Evolutionary conservation across 2,113 vertebrate species (phyloP), one percentile per base, ranked within the genome.

Genomic region (Speoplatyrhinus poulsoni): DNA sequence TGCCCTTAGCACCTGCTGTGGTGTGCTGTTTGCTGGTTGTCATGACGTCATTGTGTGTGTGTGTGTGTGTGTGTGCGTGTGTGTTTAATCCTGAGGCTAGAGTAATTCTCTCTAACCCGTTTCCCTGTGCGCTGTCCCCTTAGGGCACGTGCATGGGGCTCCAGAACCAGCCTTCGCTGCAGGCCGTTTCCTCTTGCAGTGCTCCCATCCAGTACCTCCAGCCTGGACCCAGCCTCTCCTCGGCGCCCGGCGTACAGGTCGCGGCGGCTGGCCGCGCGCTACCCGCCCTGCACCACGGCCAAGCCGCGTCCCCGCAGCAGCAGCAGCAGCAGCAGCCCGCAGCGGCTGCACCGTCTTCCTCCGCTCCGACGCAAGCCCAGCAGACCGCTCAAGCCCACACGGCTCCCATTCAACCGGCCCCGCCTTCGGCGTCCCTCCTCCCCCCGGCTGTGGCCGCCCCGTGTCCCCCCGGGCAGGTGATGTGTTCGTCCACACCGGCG

Each of bases 161-260:
- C 61, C 88, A 85, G 68, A 85, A 66, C 76, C 86, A 83, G 41
- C 58, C 48, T 12, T 70, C 82, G 62, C 54, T 80, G 52, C 87
- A 86, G 46, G 82, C 78, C 70, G 62, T 85, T 57, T 74, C 81
- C 41, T 71, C 84, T 6, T 84, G 86, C 59, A 83, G 48, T 70
- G 67, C 72, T 15, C 72, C 76, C n/a, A 77, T 79, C 46, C 87
- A 88, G 59, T 85, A 82, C 47, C 19, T 84, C 47, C 80, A 87
- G 66, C 74, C 84, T 48, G 86, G 76, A 49, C 82, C 85, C 12
- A 88, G 81, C 64, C 83, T 82, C 72, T 73, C 85, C 0, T 74
- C 93, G 82, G 77, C 91, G 86, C 76, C 91, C 87, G 77, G 69
- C 78, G 92, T 87, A 73, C 94, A 90, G 0, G 63, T 63, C 53